Evolutionary conservation across 2,888 invertebrate genomes (phyloP), one percentile per base, ranked within the genome.

Genomic region (Alloplasta piceator): DNA sequence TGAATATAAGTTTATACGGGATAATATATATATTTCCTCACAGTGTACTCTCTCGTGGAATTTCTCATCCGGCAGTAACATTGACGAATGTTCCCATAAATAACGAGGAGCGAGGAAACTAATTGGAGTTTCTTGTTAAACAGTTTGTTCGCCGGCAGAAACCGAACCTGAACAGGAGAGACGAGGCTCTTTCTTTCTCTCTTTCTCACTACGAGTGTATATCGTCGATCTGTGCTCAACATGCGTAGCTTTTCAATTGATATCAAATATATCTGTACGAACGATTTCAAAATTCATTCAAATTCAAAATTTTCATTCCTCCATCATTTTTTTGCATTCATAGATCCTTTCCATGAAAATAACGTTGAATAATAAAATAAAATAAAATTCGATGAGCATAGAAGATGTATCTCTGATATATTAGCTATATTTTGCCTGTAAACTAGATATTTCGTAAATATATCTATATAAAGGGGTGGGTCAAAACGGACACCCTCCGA

Each of bases 51-150:
- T 78, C 68, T 78, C 77, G 72, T 73, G 83, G 86, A 87, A 88
- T 87, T 85, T 86, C 87, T 86, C 86, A 85, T 85, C 83, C 86
- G 83, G 85, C 85, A 85, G 85, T 85, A 86, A 88, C 89, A 86
- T 87, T 89, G 89, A 89, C 87, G 85, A 85, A 89, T 89, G 86
- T 85, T 84, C 85, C 83, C 87, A 87, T 88, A 89, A 89, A 89
- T 89, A 89, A 87, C 86, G 81, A 3, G 76, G 83, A 84, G 84
- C 85, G 84, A 82, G 84, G 85, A 86, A 88, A 87, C 88, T 88
- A 88, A 88, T 88, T 88, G 87, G 86, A 86, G 84, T 87, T 88
- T 87, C 87, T 89, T 87, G 87, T 88, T 86, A 84, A 86, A 86
- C 85, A 86, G 84, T 85, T 80, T 71, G 60, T 60, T 67, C 46